Conservation (phyloP, 2,888 invertebrate species). For the Eilema griseolum region DNA sequence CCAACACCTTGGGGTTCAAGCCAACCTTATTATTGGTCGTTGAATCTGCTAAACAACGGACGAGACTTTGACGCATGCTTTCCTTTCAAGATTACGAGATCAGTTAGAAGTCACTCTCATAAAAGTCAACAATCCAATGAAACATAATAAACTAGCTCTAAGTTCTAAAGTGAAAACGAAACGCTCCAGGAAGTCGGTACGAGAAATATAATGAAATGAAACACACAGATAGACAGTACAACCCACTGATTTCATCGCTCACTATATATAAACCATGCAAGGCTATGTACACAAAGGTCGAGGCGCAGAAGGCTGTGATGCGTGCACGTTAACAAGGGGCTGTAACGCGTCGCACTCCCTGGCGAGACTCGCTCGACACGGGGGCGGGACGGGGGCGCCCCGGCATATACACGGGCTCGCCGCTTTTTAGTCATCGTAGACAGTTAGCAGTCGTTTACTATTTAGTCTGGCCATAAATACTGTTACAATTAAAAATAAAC, state of each 20-base stretch:
- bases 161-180: no score
- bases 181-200: no score
- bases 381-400: constrained; percentile 16
- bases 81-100: no score
- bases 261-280: neutral
- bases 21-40: no score
- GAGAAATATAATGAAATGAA: neutral
- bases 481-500: no score
- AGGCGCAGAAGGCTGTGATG: constrained; percentile 42
- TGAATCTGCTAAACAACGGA: no score
- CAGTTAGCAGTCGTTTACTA: neutral
- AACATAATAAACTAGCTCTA: no score
- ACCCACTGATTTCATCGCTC: neutral
- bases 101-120: no score
- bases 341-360: constrained; percentile 10
- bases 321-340: constrained; percentile 46
- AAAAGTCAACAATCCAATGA: no score
- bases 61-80: no score
- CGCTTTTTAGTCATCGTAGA: neutral
- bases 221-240: neutral
- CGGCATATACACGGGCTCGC: neutral
- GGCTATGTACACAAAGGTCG: constrained; percentile 5
- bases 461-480: no score
- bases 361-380: neutral
- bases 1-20: no score